Base-by-base conservation (phyloP, 1,140 invertebrate genomes). In the Papilio machaon region DNA sequence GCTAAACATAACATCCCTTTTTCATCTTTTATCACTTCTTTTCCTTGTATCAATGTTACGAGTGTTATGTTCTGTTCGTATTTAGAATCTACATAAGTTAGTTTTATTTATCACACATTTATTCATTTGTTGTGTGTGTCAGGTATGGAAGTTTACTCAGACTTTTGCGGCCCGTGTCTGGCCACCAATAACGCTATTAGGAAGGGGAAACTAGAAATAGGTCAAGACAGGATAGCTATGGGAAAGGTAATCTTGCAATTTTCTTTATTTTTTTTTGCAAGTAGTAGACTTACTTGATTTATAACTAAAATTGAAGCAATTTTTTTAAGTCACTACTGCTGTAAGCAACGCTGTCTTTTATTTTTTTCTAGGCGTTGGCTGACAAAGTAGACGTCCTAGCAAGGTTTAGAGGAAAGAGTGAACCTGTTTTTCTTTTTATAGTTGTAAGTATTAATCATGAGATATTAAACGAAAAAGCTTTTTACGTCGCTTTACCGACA, bases 101-200 rank as follows among this genome's bases (percentile, higher is more conserved):
- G 2, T 49, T 60, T 54, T 17, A 13, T 17, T 54, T 13, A 54
- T 17, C 15, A 54, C 13, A 54, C 0, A 54, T 17, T 52, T 7
- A 79, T 58, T 73, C 77, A 19, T 64, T 9, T 70, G 58, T 15
- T 75, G 75, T 9, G 15, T 19, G 17, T 4, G 8, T 35, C 73
- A 94, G 93, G 93, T 87, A 86, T 94, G 90, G 93, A 94, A 83
- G 91, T 94, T 13, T 94, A 92, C 79, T 93, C 92, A 0, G 93
- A 93, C 0, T 94, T 93, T 73, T 94, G 93, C 79, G 93, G 93
- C 0, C 79, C 85, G 46, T 93, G 92, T 54, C 73, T 91, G 2
- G 93, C 93, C 0, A 91, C 91, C 2, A 85, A 79, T 1, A 90
- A 91, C 46, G 92, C 93, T 52, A 86, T 94, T 2, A 87, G 92